Evolutionary conservation across 2,113 vertebrate genomes (phyloP).

Genomic region (Pholis gunnellus): DNA sequence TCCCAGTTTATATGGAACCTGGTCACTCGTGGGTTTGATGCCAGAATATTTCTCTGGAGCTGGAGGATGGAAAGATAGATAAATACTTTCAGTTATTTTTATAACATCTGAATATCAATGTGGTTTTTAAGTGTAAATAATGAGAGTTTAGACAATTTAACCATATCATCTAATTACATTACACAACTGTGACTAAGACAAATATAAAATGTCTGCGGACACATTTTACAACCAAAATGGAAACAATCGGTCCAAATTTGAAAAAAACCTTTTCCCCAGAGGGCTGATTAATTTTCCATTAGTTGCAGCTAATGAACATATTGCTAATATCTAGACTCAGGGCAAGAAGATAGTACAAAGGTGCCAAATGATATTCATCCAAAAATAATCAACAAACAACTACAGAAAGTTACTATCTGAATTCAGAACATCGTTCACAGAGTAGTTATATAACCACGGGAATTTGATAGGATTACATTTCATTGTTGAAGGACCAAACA

Average conservation of each 20-base stretch:
- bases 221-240: background rate
- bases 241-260: background rate
- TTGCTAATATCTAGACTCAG: background rate
- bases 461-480: slow-evolving; percentile 34
- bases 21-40: slow-evolving; percentile 92
- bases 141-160: background rate
- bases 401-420: background rate
- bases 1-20: slow-evolving; percentile 97
- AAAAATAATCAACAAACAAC: slow-evolving; percentile 4
- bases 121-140: background rate
- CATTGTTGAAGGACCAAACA: background rate
- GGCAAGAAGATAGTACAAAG: slow-evolving; percentile 5
- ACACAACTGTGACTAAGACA: background rate
- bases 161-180: background rate
- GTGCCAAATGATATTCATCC: background rate
- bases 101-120: background rate
- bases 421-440: slow-evolving; percentile 6
- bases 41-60: slow-evolving; percentile 94
- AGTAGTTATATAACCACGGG: slow-evolving; percentile 20
- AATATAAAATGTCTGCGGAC: background rate
- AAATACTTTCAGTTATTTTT: background rate
- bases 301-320: background rate
- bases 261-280: background rate
- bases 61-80: slow-evolving; percentile 47
- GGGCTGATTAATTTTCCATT: background rate